phyloP scores from a whole-genome alignment of 2,113 vertebrate genomes.

The Solea senegalensis region DNA sequence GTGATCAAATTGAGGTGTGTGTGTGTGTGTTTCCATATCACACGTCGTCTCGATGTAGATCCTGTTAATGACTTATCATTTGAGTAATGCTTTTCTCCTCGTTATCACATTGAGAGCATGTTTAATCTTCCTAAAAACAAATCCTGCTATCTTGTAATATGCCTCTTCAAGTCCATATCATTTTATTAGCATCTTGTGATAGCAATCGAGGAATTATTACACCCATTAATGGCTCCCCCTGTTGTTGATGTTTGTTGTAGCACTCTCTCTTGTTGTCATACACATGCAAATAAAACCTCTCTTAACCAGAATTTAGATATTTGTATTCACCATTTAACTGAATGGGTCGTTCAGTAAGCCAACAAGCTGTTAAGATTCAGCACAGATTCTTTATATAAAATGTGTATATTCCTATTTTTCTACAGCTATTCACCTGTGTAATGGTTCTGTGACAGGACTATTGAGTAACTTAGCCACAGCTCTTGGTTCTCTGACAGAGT shows the following conservation, averaged over 20 bases:
- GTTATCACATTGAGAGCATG: conserved; percentile 26
- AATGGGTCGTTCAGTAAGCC: too few relatives aligned
- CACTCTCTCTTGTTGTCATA: background rate
- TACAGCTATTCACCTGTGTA: too few relatives aligned
- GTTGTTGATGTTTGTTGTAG: background rate
- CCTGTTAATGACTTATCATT: conserved; percentile 31
- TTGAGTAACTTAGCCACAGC: conserved; percentile 7
- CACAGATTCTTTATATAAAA: too few relatives aligned
- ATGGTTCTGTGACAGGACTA: background rate
- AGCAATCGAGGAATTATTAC: conserved; percentile 8
- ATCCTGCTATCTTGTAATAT: conserved; percentile 30
- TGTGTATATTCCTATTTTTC: too few relatives aligned
- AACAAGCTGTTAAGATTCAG: too few relatives aligned
- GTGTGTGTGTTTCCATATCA: conserved; percentile 8
- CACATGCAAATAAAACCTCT: background rate
- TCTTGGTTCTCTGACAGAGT: conserved; percentile 18
- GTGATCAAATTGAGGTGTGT: conserved; percentile 24
- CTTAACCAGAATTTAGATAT: too few relatives aligned
- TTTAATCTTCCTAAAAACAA: conserved; percentile 23
- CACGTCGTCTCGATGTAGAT: background rate
- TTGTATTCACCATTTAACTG: too few relatives aligned
- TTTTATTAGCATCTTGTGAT: conserved; percentile 32
- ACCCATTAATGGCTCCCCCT: background rate
- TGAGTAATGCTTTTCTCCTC: conserved; percentile 31
- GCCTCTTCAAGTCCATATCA: conserved; percentile 22